Evolutionary conservation across 2,888 invertebrate genomes (phyloP), one percentile per base, ranked within the genome.

Genomic region (Pyrrhosoma nymphula): DNA sequence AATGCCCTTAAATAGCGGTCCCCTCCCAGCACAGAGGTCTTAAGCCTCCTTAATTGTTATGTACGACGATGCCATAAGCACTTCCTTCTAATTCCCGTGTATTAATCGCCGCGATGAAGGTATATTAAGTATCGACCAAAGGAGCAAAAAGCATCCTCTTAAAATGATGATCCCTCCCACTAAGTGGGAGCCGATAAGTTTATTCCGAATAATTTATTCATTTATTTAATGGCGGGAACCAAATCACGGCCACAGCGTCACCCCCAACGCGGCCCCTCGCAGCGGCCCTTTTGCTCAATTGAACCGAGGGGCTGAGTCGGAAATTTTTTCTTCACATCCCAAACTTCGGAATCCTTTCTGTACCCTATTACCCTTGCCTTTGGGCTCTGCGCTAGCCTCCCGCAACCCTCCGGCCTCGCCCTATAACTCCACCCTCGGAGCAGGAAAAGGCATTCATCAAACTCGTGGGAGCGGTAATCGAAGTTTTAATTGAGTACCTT

Each of bases 401-500:
- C 63, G 2, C 6, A 20, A 39, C 16, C 60, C n/a, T 26, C n/a
- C 91, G 10, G 75, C 63, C 63, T 47, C 47, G 26, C 26, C n/a
- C 89, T n/a, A 26, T 26, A 47, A 16, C 89, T 89, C 47, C 55
- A 26, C 82, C 82, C 82, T 82, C 35, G 18, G n/a, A 30, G 60
- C 35, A 60, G 91, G 91, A 69, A 56, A 91, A 91, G 91, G 63
- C 35, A 91, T 91, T 91, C 91, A 91, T 91, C 91, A 91, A 91
- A 91, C 39, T 63, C 91, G 35, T 63, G 63, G 39, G 63, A 91
- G 91, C 91, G 35, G 91, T 91, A 91, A 91, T 91, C 91, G 63
- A 91, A 91, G 91, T 91, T 91, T 63, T 91, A 91, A 91, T 91
- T 91, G 91, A 63, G 63, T 63, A 91, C 91, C 63, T 91, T 63